Evolutionary conservation across 2,113 vertebrate genomes (phyloP).

Genomic region (Grantiella picta): DNA sequence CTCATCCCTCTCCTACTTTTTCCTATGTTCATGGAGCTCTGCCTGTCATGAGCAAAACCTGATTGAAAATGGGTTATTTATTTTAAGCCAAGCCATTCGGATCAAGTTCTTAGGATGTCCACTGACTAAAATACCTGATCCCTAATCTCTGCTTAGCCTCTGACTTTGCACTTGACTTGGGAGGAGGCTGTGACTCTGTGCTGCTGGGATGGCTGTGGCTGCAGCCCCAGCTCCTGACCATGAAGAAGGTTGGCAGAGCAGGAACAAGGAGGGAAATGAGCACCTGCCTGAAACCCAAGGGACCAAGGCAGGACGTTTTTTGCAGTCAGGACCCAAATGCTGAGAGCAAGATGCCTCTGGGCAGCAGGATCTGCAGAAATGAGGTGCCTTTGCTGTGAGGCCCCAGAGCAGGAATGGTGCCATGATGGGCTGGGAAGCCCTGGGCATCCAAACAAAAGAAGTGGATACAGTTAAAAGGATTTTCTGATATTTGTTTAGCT

Average conservation of each 20-base stretch:
- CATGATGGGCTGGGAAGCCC: background rate
- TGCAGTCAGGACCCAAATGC: background rate
- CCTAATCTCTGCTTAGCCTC: slow-evolving; percentile 48
- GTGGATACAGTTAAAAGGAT: slow-evolving; percentile 23
- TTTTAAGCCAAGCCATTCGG: background rate
- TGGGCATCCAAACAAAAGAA: background rate
- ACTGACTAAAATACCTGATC: slow-evolving; percentile 29
- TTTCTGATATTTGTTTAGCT: slow-evolving; percentile 50
- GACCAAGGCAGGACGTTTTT: accelerated
- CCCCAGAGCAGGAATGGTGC: background rate
- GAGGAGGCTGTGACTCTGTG: background rate
- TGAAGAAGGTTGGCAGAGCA: background rate
- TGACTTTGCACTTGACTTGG: slow-evolving; percentile 16
- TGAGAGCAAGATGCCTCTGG: background rate
- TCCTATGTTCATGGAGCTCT: background rate
- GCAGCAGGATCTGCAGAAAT: background rate
- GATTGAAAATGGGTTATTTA: slow-evolving; percentile 22
- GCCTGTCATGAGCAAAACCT: background rate
- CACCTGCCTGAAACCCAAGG: background rate
- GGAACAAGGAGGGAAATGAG: background rate
- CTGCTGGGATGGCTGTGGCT: background rate
- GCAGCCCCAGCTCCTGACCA: background rate
- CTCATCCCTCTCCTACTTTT: background rate
- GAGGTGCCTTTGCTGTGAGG: background rate
- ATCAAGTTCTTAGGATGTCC: slow-evolving; percentile 41